Conservation (phyloP, 2,797 vertebrate genomes). For the Sylvia borin region DNA sequence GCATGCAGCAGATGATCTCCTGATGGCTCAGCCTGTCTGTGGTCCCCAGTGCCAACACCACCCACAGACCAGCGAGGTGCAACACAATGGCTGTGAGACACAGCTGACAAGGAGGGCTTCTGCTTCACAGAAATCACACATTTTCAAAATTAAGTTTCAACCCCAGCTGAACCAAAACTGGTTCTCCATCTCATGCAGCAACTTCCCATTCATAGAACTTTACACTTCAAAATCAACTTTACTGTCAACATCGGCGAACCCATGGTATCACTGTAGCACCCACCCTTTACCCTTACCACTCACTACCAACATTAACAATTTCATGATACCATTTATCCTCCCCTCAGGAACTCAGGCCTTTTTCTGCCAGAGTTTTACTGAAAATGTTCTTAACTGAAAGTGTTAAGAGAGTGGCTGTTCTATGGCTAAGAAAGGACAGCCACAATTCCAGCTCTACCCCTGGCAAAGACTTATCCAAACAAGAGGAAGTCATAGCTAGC, state of each 20-base stretch:
- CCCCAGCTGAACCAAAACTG: background rate
- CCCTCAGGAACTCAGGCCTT: background rate
- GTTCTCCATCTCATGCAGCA: background rate
- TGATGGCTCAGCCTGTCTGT: background rate
- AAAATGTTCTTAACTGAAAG: background rate
- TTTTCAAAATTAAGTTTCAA: background rate
- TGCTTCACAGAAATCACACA: background rate
- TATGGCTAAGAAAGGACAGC: background rate
- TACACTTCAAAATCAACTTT: background rate
- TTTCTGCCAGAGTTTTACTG: background rate
- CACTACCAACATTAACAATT: background rate
- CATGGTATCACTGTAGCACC: background rate
- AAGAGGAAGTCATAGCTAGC: background rate
- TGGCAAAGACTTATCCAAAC: background rate
- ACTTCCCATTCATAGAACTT: background rate
- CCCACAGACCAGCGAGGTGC: accelerated
- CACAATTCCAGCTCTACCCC: background rate
- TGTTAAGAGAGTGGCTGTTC: no score
- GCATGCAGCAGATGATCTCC: accelerated
- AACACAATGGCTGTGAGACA: background rate
- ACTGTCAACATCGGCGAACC: background rate
- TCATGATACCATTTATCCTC: background rate
- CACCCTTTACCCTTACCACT: background rate
- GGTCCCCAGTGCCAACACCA: background rate
- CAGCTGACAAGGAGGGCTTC: background rate